phyloP scores from a whole-genome alignment of 2,113 vertebrate species.

The Ammodytes dubius region DNA sequence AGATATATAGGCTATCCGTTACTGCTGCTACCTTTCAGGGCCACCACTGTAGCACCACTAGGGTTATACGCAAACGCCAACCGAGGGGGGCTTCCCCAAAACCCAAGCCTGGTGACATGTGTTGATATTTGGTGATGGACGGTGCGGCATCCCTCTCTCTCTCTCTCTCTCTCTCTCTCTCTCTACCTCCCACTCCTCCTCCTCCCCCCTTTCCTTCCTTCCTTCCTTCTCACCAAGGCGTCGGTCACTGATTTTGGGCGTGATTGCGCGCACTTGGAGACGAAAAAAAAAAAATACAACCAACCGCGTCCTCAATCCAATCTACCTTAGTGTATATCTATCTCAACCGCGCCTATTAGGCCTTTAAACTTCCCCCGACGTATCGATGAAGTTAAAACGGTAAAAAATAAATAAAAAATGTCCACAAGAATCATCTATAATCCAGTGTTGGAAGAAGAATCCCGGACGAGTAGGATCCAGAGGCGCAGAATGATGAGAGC shows the following conservation, averaged over 20 bases:
- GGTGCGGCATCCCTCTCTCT: constrained; percentile 75
- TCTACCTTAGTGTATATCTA: constrained; percentile 14
- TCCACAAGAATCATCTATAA: constrained; percentile 83
- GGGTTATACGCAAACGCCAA: constrained; percentile 74
- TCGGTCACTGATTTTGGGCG: constrained; percentile 80
- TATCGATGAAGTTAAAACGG: constrained; percentile 52
- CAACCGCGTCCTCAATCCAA: constrained; percentile 52
- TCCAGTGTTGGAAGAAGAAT: constrained; percentile 74
- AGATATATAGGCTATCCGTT: constrained; percentile 2
- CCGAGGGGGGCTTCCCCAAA: constrained; percentile 81
- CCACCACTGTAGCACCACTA: constrained; percentile 52
- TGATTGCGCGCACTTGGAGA: constrained; percentile 80
- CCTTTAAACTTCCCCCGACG: not conserved
- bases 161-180: constrained; percentile 44
- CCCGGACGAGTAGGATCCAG: constrained; percentile 74
- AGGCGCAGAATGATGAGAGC: constrained; percentile 64
- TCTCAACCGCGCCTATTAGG: no score
- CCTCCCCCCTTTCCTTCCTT: constrained; percentile 42
- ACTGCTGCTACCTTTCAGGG: constrained; percentile 59
- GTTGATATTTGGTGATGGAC: constrained; percentile 84
- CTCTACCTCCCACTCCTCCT: constrained; percentile 10
- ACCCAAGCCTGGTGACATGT: constrained; percentile 79
- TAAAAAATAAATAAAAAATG: constrained; percentile 29
- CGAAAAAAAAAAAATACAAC: constrained; percentile 68
- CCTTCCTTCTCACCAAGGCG: constrained; percentile 69